A percentile compares a stretch with the other conserved stretches of the same genome.
These are phyloP conservation scores for Ciconia boyciana DNA, from an alignment of 2,113 vertebrate genomes.

Conservation along the genomic window DNA sequence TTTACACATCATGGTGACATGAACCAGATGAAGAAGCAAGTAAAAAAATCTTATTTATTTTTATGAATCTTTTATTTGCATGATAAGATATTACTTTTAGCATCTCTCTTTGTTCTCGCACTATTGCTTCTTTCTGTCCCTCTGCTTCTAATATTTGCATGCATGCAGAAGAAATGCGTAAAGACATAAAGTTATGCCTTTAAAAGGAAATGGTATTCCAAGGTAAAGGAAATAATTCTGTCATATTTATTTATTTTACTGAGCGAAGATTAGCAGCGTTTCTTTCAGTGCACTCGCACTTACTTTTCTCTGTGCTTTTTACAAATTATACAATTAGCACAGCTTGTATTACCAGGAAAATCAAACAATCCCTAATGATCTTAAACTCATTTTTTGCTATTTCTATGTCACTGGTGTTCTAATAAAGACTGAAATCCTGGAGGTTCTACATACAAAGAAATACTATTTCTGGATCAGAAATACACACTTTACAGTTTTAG, in stretches of 20 bases:
- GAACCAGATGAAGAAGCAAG: background rate
- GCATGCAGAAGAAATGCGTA: background rate
- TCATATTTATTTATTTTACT: background rate
- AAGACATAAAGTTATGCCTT: background rate
- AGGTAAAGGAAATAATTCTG: background rate
- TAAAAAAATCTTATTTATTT: background rate
- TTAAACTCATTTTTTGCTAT: rapidly evolving
- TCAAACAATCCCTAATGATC: background rate
- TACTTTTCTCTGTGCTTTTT: background rate
- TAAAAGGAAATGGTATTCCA: background rate
- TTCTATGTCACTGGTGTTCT: background rate
- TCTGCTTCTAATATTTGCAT: background rate
- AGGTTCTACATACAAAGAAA: background rate
- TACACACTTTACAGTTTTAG: background rate
- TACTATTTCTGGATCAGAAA: background rate
- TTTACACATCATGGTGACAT: background rate
- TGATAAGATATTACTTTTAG: background rate
- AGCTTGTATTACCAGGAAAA: background rate
- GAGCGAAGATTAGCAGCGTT: background rate
- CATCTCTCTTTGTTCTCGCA: background rate
- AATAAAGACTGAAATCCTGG: background rate
- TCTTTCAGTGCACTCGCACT: background rate
- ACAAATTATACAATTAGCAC: background rate
- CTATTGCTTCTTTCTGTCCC: background rate
- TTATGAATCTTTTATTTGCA: background rate